Evolutionary conservation across 2,113 vertebrate genomes (phyloP).

Genomic region (Lamprotornis superbus): DNA sequence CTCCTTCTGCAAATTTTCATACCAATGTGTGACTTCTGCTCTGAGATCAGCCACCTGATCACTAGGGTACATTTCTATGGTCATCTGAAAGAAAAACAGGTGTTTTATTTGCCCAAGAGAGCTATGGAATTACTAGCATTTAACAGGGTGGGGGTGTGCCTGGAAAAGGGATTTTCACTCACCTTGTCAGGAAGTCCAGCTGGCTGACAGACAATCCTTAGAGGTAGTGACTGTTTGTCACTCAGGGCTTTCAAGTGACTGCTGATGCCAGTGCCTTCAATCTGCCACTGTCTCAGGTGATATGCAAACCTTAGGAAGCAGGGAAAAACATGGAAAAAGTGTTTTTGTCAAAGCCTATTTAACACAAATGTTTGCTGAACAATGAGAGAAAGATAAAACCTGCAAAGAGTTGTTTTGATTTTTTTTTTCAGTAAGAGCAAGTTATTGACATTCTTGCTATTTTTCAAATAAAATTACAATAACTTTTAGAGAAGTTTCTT

Average conservation of each 20-base stretch:
- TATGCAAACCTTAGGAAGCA: constrained; percentile 88
- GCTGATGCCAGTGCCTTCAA: constrained; percentile 97
- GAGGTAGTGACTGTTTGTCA: constrained; percentile 95
- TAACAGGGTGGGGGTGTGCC: background rate
- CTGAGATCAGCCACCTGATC: constrained; percentile 97
- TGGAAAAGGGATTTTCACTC: background rate
- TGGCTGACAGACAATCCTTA: constrained; percentile 96
- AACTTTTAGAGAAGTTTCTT: background rate
- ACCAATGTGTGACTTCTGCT: constrained; percentile 98
- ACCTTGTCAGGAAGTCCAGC: constrained; percentile 98
- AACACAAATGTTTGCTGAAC: background rate
- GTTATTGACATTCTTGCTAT: background rate
- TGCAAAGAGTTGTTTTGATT: rapidly evolving
- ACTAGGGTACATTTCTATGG: constrained; percentile 99
- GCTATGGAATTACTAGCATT: background rate
- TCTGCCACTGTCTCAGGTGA: constrained; percentile 98
- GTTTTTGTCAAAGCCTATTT: background rate
- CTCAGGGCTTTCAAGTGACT: constrained; percentile 98
- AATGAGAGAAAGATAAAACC: background rate
- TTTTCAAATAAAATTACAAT: background rate
- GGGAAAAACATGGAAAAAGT: background rate
- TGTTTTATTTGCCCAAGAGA: background rate
- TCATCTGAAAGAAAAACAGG: constrained; percentile 85
- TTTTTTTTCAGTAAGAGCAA: background rate
- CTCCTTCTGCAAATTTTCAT: constrained; percentile 98